Percentiles rank a stretch among this genome's conserved stretches.
Conservation (phyloP, 2,113 vertebrate species). For the Gymnarchus niloticus region DNA sequence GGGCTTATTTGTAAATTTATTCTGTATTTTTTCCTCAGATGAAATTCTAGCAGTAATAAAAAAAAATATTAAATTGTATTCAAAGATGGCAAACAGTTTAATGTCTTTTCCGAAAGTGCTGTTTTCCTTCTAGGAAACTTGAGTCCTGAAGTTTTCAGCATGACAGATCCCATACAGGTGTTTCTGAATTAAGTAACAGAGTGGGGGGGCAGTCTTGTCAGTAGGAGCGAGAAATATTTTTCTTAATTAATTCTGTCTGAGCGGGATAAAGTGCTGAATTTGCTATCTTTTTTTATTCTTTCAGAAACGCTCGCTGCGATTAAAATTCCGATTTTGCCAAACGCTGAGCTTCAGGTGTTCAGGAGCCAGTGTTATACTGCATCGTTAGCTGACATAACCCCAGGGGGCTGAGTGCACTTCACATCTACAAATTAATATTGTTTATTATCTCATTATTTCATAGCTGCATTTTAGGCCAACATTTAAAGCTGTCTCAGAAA, state of each 20-base stretch:
- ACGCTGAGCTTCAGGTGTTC: slow-evolving; percentile 1
- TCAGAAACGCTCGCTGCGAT: slow-evolving; percentile 6
- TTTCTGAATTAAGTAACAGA: slow-evolving; percentile 24
- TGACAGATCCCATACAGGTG: slow-evolving; percentile 19
- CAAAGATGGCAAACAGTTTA: neutral
- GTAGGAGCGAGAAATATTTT: slow-evolving; percentile 24
- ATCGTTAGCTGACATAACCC: slow-evolving; percentile 7
- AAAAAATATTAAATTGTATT: neutral
- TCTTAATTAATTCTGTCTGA: slow-evolving; percentile 34
- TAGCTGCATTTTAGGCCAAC: neutral
- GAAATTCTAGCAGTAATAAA: neutral
- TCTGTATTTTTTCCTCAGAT: neutral
- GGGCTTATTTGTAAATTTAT: neutral
- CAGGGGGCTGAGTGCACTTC: neutral
- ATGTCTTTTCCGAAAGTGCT: neutral
- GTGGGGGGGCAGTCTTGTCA: neutral
- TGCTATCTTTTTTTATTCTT: slow-evolving; percentile 4
- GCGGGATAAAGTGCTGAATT: slow-evolving; percentile 21
- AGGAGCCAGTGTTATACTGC: neutral
- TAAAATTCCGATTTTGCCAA: slow-evolving; percentile 1
- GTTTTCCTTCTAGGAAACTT: neutral
- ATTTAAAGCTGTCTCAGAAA: neutral
- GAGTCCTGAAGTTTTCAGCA: neutral
- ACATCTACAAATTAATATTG: slow-evolving; percentile 10
- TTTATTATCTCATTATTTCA: slow-evolving; percentile 15